phyloP scores from a whole-genome alignment of 2,797 vertebrate species.

The Diglossa cyanea region DNA sequence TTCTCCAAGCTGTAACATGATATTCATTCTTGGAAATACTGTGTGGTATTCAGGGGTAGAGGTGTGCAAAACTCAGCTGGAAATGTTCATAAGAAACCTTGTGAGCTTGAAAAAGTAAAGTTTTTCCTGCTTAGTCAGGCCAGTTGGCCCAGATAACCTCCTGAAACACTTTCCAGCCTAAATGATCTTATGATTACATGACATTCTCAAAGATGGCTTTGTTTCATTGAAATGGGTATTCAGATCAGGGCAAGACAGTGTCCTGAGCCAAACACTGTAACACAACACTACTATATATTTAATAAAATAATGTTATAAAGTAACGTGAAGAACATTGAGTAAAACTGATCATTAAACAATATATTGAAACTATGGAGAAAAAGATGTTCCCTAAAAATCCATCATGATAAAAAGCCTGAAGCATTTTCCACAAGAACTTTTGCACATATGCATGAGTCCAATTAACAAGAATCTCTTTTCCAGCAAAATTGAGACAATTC shows the following conservation, averaged over 20 bases:
- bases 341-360: background rate
- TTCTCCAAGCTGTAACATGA: background rate
- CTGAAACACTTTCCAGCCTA: background rate
- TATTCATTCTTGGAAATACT: background rate
- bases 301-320: background rate
- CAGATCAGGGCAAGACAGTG: background rate
- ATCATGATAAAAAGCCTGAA: background rate
- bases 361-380: background rate
- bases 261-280: background rate
- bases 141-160: fast-evolving
- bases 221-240: background rate
- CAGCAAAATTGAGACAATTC: background rate
- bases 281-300: background rate
- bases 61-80: background rate
- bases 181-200: background rate
- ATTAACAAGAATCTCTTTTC: background rate
- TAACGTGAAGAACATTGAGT: background rate
- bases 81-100: background rate
- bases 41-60: fast-evolving
- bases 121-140: background rate
- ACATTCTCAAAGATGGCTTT: background rate
- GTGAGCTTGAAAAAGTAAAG: background rate
- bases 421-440: background rate
- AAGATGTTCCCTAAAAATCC: background rate
- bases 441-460: background rate